Evolutionary conservation across 2,113 vertebrate species (phyloP), one percentile per base, ranked within the genome.

Genomic region (Chionomys nivalis): DNA sequence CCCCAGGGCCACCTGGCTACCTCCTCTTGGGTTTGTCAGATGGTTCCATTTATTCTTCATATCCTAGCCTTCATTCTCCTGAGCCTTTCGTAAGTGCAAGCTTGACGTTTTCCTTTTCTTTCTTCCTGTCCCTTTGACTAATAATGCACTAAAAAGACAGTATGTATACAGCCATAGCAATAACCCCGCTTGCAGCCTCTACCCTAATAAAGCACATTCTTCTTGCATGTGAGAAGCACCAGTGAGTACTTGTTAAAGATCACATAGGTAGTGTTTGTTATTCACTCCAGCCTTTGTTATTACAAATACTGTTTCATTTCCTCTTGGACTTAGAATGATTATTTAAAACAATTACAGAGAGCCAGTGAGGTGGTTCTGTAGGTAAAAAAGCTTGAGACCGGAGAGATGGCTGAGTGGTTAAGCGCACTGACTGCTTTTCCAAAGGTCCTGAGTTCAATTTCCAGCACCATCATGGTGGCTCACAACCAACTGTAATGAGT

Each of bases 1-100:
- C 94, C 96, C 93, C 52, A 0, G 47, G 96, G 70, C 65, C 77
- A 76, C 49, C 82, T 95, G 94, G 93, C 94, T 90, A 93, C 90
- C 78, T 96, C 94, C 95, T 98, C 94, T 93, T 36, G 36, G 90
- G 86, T 95, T 91, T 96, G 91, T 91, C 97, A 97, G 97, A 88
- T 87, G 65, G 16, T 23, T 95, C 88, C 21, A 13, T 96, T 96
- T 96, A 58, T 95, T 61, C 77, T 83, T 94, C 55, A 44, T 55
- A 73, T 89, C 61, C 86, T 73, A 94, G 49, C 63, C 52, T 52
- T 52, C 55, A 24, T 76, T 44, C 89, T 95, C 90, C 61, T 75
- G 95, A 83, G 93, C 63, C 82, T 58, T 90, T 93, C 88, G 39
- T 88, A 72, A 49, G 39, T 89, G 79, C 72, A 89, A 24, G 24